Evolutionary conservation across 2,113 vertebrate species (phyloP).

Genomic region (Rhinoderma darwinii): DNA sequence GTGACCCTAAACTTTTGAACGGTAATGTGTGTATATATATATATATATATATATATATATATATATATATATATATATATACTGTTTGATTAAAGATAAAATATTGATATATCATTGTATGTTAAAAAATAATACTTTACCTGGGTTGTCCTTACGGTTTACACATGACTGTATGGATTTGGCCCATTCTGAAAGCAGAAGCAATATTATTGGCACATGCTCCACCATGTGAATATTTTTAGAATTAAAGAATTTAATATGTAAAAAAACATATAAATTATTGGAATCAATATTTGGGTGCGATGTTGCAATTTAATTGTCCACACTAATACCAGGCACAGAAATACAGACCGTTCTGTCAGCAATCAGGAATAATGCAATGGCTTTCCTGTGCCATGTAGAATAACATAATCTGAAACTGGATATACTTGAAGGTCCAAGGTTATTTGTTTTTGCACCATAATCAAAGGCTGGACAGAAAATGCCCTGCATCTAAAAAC

Average conservation of each 20-base stretch:
- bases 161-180: no score
- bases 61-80: no score
- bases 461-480: slow-evolving; percentile 54
- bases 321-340: neutral
- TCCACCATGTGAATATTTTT: no score
- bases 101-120: no score
- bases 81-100: no score
- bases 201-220: no score
- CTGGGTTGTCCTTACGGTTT: no score
- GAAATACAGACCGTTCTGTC: neutral
- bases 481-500: slow-evolving; percentile 48
- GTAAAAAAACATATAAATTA: neutral
- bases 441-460: slow-evolving; percentile 56
- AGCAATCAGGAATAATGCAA: slow-evolving; percentile 36
- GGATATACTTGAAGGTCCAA: slow-evolving; percentile 57
- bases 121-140: no score
- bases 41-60: no score
- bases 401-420: slow-evolving; percentile 54
- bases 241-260: neutral
- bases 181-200: no score
- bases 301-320: neutral
- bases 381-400: slow-evolving; percentile 40
- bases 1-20: no score
- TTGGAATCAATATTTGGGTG: neutral
- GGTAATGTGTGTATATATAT: no score